Evolutionary conservation across 2,797 vertebrate genomes (phyloP), one percentile per base, ranked within the genome.

Genomic region (Chaunax sp.): DNA sequence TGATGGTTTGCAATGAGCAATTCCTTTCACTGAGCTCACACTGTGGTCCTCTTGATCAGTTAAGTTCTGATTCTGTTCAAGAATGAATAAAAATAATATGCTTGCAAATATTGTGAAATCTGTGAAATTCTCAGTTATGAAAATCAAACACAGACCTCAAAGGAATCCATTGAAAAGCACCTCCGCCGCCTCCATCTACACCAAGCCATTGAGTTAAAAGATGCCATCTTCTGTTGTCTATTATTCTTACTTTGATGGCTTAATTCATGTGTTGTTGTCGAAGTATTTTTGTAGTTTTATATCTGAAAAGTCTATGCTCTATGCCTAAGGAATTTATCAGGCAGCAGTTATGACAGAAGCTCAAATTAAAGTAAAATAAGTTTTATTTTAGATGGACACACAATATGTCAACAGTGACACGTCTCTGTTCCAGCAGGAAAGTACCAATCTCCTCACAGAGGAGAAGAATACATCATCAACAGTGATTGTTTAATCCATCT

Each of bases 351-450:
- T 44, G 43, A 55, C 37, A 63, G 52, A 57, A 12, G 1, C 40
- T 73, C 47, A 61, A 40, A 56, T 64, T 30, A n/a, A n/a, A n/a
- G n/a, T n/a, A n/a, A n/a, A n/a, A n/a, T 4, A 30, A 16, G 46
- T 41, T 51, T 66, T 26, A n/a, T 38, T 63, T 38, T 23, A 43
- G 38, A 15, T 7, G 6, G 45, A 40, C 47, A 35, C 20, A 38
- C 37, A 58, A 26, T 11, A 12, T 51, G 58, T 57, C 50, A 35
- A n/a, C n/a, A n/a, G n/a, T n/a, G n/a, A 12, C n/a, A 11, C 7
- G 40, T 6, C 59, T 58, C 19, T 19, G 9, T 28, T 61, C 54
- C 60, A 58, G 19, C 18, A 44, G 53, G 53, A 25, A 53, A 30
- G 5, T 28, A 57, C 10, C 5, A 11, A 69, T n/a, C n/a, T n/a